Evolutionary conservation across 64 coral and sea anemone species (phyloP).

Genomic region (Porites lutea): DNA sequence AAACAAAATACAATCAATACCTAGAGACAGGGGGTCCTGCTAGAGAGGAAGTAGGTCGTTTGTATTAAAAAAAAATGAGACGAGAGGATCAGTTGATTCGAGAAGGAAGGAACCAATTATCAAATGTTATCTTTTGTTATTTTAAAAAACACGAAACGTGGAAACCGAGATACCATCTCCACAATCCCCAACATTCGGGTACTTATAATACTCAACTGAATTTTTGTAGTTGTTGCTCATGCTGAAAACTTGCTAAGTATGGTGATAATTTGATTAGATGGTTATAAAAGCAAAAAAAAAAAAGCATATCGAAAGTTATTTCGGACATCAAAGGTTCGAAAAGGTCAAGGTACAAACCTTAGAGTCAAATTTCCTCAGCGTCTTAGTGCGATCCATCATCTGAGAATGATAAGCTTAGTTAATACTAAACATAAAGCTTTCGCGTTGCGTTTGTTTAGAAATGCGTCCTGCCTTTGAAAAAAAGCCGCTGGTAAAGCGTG

Average conservation of each 20-base stretch:
- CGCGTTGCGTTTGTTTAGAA: neutral
- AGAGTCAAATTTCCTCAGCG: conserved; percentile 10
- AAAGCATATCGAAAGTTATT: neutral
- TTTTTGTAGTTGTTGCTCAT: no score
- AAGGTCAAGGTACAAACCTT: neutral
- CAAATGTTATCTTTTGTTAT: neutral
- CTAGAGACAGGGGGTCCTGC: no score
- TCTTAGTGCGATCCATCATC: neutral
- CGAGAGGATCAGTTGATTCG: no score
- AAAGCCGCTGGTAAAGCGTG: conserved; percentile 20
- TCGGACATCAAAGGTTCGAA: no score
- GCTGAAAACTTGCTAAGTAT: no score
- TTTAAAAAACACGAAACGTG: neutral
- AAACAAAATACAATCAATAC: no score
- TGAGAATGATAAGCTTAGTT: neutral
- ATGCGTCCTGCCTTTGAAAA: conserved; percentile 39
- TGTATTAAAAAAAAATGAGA: no score
- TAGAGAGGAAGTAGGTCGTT: no score
- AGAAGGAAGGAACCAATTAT: neutral
- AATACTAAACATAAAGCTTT: neutral
- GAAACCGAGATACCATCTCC: neutral
- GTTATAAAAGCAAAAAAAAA: neutral
- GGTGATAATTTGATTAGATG: neutral
- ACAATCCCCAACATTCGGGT: no score
- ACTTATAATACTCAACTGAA: no score